A percentile compares a stretch with the other conserved stretches of the same genome.
phyloP scores from a whole-genome alignment of 2,888 invertebrate genomes.

The Troides helena region DNA sequence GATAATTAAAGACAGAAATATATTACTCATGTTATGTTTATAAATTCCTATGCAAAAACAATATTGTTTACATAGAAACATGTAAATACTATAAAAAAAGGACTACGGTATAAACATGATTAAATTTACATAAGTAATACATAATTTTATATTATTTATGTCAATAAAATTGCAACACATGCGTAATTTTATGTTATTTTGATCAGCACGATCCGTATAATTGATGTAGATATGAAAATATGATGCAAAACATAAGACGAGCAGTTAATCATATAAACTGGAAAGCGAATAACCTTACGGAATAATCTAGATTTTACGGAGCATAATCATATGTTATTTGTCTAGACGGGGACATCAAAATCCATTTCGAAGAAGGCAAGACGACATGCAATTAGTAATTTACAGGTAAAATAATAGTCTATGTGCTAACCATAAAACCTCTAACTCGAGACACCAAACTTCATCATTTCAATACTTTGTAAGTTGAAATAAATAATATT shows the following conservation, averaged over 20 bases:
- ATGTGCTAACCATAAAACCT: too few relatives aligned
- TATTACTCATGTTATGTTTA: neutral
- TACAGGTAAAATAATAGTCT: too few relatives aligned
- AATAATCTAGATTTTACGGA: conserved; percentile 5
- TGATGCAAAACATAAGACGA: conserved; percentile 1
- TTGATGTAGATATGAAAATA: neutral
- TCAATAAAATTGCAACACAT: neutral
- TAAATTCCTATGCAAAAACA: conserved; percentile 4
- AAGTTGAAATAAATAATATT: too few relatives aligned
- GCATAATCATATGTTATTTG: too few relatives aligned
- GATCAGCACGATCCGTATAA: neutral
- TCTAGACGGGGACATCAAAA: too few relatives aligned
- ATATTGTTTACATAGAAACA: conserved; percentile 1
- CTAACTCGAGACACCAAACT: too few relatives aligned
- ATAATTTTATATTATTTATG: too few relatives aligned
- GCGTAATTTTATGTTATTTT: neutral
- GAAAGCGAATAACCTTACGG: neutral
- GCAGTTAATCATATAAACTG: neutral
- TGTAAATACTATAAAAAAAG: neutral
- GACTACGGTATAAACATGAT: neutral
- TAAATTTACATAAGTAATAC: too few relatives aligned
- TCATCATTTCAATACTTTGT: too few relatives aligned
- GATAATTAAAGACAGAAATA: too few relatives aligned
- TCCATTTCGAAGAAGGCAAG: too few relatives aligned
- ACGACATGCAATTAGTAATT: too few relatives aligned